Evolutionary conservation across 2,888 invertebrate genomes (phyloP).

Genomic region (Synanthedon vespiformis): DNA sequence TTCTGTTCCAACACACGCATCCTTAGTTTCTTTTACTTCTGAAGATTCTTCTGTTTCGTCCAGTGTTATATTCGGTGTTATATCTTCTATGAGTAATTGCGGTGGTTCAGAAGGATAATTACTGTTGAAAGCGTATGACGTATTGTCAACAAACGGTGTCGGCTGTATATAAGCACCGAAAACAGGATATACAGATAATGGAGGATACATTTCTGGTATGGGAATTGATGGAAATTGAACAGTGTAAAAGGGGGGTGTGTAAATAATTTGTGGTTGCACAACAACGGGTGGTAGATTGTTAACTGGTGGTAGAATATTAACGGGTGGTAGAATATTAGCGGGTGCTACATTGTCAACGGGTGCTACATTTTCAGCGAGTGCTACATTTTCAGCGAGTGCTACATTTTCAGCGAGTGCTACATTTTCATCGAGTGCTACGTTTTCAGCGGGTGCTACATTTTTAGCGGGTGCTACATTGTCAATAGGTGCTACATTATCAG

Average conservation of each 20-base stretch:
- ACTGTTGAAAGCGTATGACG: slow-evolving; percentile 5
- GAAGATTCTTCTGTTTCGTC: slow-evolving; percentile 11
- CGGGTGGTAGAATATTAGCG: too few species aligned
- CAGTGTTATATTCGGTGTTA: slow-evolving; percentile 6
- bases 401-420: too few species aligned
- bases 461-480: too few species aligned
- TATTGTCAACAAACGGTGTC: too few species aligned
- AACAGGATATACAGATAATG: background rate
- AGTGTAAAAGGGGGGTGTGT: slow-evolving; percentile 1
- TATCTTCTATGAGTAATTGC: slow-evolving; percentile 11
- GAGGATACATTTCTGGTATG: background rate
- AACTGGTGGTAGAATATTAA: slow-evolving; percentile 69
- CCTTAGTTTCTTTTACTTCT: slow-evolving; percentile 2
- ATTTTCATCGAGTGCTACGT: too few species aligned
- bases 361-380: too few species aligned
- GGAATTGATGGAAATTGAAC: background rate
- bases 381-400: too few species aligned
- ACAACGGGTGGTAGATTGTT: too few species aligned
- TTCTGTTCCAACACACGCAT: background rate
- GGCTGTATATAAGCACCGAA: slow-evolving; percentile 7
- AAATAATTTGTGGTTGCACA: too few species aligned
- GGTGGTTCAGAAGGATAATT: slow-evolving; percentile 2
- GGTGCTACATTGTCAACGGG: slow-evolving; percentile 64
- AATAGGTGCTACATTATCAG: too few species aligned
- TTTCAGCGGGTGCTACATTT: too few species aligned